phyloP scores from a whole-genome alignment of 2,888 invertebrate genomes.

The Agonopterix subpropinquella region DNA sequence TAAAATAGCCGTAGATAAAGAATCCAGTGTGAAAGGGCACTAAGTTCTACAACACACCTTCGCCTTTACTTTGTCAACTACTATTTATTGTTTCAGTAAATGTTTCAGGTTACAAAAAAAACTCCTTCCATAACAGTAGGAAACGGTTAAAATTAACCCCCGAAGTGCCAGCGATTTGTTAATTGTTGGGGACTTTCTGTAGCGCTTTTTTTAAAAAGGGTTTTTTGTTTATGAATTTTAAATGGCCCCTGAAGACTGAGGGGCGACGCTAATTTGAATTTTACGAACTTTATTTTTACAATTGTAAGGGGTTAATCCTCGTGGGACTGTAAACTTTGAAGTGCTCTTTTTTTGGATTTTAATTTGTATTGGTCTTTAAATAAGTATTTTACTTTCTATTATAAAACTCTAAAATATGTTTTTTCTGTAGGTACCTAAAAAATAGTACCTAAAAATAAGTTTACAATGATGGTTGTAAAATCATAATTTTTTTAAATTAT shows the following conservation, averaged over 20 bases:
- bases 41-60: too few relatives aligned
- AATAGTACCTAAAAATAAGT: too few relatives aligned
- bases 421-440: too few relatives aligned
- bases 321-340: constrained; percentile 17
- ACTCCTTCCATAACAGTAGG: constrained; percentile 34
- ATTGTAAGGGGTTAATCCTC: constrained; percentile 31
- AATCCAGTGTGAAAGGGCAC: too few relatives aligned
- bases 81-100: constrained; percentile 54
- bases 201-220: constrained; percentile 39
- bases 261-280: constrained; percentile 69
- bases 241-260: constrained; percentile 59
- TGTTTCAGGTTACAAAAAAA: constrained; percentile 51
- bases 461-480: too few relatives aligned
- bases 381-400: background rate
- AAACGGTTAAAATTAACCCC: constrained; percentile 66
- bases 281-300: constrained; percentile 67
- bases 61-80: constrained; percentile 35
- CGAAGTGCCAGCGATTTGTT: constrained; percentile 64
- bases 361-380: constrained; percentile 11
- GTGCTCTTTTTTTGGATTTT: constrained; percentile 27
- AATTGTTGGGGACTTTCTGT: constrained; percentile 63
- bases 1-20: too few relatives aligned
- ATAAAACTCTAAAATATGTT: background rate
- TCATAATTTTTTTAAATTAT: too few relatives aligned
- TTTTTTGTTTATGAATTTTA: constrained; percentile 65